Evolutionary conservation across 2,113 vertebrate genomes (phyloP).

Genomic region (Gadus macrocephalus): DNA sequence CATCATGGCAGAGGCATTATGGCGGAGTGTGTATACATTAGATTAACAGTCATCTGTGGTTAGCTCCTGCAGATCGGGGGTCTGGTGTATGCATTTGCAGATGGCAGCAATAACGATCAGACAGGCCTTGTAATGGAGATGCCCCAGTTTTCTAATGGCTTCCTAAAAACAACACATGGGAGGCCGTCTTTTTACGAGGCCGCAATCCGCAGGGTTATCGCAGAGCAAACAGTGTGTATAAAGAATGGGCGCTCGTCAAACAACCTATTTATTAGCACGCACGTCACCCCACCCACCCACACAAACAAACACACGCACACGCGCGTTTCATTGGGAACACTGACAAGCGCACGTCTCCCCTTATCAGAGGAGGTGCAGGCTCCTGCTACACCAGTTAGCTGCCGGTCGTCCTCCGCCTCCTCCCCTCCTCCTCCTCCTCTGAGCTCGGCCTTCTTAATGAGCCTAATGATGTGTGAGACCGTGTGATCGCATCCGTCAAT

Average conservation of each 20-base stretch:
- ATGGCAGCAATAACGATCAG: conserved; percentile 71
- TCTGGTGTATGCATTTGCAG: conserved; percentile 62
- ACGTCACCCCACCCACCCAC: conserved; percentile 31
- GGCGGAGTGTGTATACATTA: conserved; percentile 7
- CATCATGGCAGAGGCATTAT: conserved; percentile 20
- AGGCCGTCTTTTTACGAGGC: conserved; percentile 60
- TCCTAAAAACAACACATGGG: conserved; percentile 69
- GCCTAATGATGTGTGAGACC: conserved; percentile 72
- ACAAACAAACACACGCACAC: not conserved
- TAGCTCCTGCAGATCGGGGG: conserved; percentile 60
- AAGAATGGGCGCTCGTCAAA: conserved; percentile 56
- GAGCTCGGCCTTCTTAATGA: conserved; percentile 53
- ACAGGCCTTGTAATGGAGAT: conserved; percentile 68
- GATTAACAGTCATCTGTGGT: conserved; percentile 64
- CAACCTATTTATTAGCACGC: conserved; percentile 63
- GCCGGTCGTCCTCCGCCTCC: conserved; percentile 45
- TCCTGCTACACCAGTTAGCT: conserved; percentile 59
- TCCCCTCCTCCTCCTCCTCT: too few species aligned
- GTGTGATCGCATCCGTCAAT: conserved; percentile 71
- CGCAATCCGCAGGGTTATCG: conserved; percentile 58
- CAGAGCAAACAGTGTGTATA: conserved; percentile 52
- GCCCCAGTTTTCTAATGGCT: conserved; percentile 63
- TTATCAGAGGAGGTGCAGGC: conserved; percentile 66
- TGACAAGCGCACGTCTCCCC: conserved; percentile 48
- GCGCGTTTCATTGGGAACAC: conserved; percentile 56